Conservation (phyloP, 2,888 invertebrate genomes). For the Cremastinae sp. region DNA sequence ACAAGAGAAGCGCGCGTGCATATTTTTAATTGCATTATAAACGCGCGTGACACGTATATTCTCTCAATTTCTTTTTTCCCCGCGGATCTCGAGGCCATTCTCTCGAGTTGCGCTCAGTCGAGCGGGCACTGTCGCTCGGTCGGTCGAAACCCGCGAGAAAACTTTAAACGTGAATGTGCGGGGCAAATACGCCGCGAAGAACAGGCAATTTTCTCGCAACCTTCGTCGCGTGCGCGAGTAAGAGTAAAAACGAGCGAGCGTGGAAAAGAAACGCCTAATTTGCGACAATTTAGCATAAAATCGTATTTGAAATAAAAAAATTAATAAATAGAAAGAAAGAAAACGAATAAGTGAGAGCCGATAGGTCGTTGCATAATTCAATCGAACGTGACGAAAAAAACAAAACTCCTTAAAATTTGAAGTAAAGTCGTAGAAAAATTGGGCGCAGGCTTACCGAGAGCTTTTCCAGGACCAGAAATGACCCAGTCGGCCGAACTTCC, state of each 20-base stretch:
- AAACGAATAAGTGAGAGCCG: too few relatives aligned
- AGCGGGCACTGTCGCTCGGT: conserved; percentile 21
- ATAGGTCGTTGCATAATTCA: too few relatives aligned
- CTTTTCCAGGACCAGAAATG: conserved; percentile 85
- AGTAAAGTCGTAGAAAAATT: background rate
- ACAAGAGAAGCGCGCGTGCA: background rate
- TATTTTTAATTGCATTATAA: background rate
- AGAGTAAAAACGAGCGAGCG: conserved; percentile 6
- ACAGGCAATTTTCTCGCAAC: conserved; percentile 40
- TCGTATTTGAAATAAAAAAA: background rate
- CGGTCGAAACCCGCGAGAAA: conserved; percentile 28
- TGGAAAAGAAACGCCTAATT: background rate
- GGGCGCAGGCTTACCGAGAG: conserved; percentile 82
- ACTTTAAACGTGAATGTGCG: conserved; percentile 28
- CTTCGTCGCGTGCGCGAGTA: conserved; percentile 14
- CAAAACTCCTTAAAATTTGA: background rate
- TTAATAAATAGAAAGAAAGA: background rate
- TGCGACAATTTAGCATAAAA: background rate
- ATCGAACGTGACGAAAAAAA: background rate
- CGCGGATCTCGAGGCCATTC: conserved; percentile 46
- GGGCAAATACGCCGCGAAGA: conserved; percentile 1
- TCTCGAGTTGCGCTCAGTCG: conserved; percentile 43
- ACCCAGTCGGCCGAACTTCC: conserved; percentile 87
- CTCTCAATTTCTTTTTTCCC: conserved; percentile 2
- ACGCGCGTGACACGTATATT: conserved; percentile 11